phyloP scores from a whole-genome alignment of 2,113 vertebrate genomes.

The Patagioenas fasciata region DNA sequence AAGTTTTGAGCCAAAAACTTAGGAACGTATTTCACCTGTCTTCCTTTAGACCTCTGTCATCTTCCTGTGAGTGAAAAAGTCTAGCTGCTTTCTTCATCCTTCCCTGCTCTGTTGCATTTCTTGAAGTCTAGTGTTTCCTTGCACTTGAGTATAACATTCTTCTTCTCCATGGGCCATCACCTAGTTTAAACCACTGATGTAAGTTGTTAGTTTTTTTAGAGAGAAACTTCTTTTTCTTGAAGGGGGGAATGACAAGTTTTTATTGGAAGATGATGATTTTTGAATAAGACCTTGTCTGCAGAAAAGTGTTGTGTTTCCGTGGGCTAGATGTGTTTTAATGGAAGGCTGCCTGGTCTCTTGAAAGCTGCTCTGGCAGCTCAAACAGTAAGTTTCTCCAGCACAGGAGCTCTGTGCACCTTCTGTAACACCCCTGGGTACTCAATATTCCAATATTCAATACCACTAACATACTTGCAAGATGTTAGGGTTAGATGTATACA shows the following conservation, averaged over 20 bases:
- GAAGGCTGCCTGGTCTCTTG: not conserved
- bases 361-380: not conserved
- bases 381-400: not conserved
- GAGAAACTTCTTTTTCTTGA: not conserved
- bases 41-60: not conserved
- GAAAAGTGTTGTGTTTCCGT: not conserved
- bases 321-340: not conserved
- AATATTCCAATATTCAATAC: not conserved
- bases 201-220: not conserved
- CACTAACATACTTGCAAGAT: no score
- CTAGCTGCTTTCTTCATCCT: not conserved
- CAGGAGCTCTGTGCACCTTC: not conserved
- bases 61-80: not conserved
- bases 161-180: not conserved
- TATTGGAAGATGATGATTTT: not conserved
- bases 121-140: not conserved
- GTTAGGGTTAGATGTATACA: no score
- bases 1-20: not conserved
- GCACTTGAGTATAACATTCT: not conserved
- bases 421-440: not conserved
- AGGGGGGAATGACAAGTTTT: not conserved
- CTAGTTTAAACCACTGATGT: not conserved
- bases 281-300: not conserved
- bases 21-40: rapidly evolving
- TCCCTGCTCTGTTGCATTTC: not conserved